Evolutionary conservation across 2,888 invertebrate species (phyloP), one percentile per base, ranked within the genome.

Genomic region (Parthenolecanium corni): DNA sequence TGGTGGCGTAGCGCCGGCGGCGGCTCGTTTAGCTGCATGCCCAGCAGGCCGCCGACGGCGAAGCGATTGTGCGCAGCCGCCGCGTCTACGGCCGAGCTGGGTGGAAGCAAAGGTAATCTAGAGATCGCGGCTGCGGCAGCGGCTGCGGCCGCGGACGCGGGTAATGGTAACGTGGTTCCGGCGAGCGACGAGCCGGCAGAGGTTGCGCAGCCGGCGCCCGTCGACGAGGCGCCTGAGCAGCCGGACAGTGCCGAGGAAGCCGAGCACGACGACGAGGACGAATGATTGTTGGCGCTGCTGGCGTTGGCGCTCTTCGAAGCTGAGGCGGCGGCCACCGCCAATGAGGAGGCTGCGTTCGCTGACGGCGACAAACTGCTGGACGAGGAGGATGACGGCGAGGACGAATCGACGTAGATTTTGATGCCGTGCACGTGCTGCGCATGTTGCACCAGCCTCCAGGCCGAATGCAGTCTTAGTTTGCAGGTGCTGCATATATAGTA

Each of bases 401-500:
- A 66, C 40, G 69, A 66, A 21, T 89, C 89, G 58, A 86, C 81
- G 78, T 93, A 96, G 71, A 96, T 89, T 74, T 91, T 89, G 66
- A 95, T 85, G 20, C 94, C 94, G 72, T 96, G 96, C 65, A 86
- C 84, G 71, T 88, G 87, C 74, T 96, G 95, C 25, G 89, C 94
- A 74, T 96, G 96, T 73, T 95, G 94, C 44, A 96, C 82, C 66
- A 96, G 79, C 64, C 87, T 81, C 96, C 96, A 96, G 6, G 96
- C 94, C n/a, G 93, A 93, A 69, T 85, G 85, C 69, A 90, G 83
- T 54, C 89, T 84, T 67, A 89, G 86, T 72, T 92, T 91, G 78
- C 96, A 96, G 68, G 93, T 92, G 52, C 87, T 89, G 73, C 95
- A 96, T 68, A 91, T 86, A 75, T 93, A 89, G 79, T 89, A 89